These are phyloP conservation scores for Cabera pusaria DNA, from an alignment of 2,888 invertebrate genomes.

Conservation along the genomic window DNA sequence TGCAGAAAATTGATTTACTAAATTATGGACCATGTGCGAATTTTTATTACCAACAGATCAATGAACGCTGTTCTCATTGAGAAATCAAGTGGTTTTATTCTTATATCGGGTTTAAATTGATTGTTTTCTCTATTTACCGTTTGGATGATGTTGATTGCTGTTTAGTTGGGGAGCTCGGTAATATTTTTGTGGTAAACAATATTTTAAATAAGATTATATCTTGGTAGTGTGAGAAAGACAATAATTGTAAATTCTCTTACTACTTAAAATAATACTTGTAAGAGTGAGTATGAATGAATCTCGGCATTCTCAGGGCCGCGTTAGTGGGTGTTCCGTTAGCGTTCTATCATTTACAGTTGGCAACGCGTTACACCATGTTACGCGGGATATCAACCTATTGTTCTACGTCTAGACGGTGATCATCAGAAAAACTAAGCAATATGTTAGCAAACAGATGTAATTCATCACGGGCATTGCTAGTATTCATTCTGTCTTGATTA, in stretches of 20 bases:
- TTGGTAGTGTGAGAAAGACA: conserved; percentile 3
- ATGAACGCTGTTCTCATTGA: conserved; percentile 32
- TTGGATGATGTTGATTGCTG: too few relatives aligned
- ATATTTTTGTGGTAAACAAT: too few relatives aligned
- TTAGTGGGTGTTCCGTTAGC: conserved; percentile 40
- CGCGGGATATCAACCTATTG: conserved; percentile 42
- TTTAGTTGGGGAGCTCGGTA: too few relatives aligned
- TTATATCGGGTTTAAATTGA: conserved; percentile 1
- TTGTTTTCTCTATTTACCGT: conserved; percentile 5
- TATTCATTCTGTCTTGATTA: conserved; percentile 5
- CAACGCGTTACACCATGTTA: conserved; percentile 38
- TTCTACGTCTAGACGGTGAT: conserved; percentile 23
- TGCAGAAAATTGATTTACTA: conserved; percentile 49
- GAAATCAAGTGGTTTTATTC: conserved; percentile 3
- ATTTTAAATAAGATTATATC: too few relatives aligned
- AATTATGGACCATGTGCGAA: conserved; percentile 44
- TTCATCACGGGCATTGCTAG: conserved; percentile 10
- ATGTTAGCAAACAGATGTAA: conserved; percentile 17
- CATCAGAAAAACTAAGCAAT: conserved; percentile 19
- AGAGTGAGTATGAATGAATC: conserved; percentile 8
- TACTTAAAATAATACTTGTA: too few relatives aligned
- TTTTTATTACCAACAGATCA: conserved; percentile 33
- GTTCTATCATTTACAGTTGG: conserved; percentile 19
- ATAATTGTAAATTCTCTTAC: too few relatives aligned
- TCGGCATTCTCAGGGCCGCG: conserved; percentile 9